These are phyloP conservation scores for Melieria crassipennis DNA, from an alignment of 2,888 invertebrate genomes.

Conservation along the genomic window DNA sequence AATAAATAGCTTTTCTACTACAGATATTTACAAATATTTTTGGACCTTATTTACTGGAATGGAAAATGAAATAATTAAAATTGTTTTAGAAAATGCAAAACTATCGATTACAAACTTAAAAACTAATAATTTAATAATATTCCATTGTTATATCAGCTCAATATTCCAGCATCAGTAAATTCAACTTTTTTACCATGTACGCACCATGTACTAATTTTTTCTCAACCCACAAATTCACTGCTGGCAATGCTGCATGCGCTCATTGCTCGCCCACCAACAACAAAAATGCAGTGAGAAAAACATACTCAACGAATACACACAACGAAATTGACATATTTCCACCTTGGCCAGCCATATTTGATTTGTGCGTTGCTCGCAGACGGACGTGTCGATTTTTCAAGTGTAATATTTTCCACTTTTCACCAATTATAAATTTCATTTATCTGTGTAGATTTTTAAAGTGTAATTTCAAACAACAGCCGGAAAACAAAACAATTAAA, in stretches of 20 bases:
- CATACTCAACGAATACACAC: slow-evolving; percentile 27
- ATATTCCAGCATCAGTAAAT: too few species aligned
- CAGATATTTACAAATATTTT: too few species aligned
- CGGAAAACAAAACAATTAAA: slow-evolving; percentile 31
- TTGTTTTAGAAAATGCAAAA: too few species aligned
- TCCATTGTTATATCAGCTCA: too few species aligned
- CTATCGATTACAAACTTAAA: too few species aligned
- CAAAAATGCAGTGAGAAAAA: slow-evolving; percentile 44
- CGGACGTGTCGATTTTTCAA: slow-evolving; percentile 45
- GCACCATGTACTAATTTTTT: not conserved
- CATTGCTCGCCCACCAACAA: not conserved
- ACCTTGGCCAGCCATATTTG: slow-evolving; percentile 41
- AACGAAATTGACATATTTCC: slow-evolving; percentile 29
- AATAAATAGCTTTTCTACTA: too few species aligned
- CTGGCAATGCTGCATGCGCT: slow-evolving; percentile 30
- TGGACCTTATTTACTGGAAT: too few species aligned
- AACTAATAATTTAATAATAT: too few species aligned
- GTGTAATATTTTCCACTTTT: slow-evolving; percentile 34
- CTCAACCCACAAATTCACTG: not conserved
- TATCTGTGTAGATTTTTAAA: slow-evolving; percentile 15
- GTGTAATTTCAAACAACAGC: slow-evolving; percentile 23
- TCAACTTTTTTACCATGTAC: slow-evolving; percentile 16
- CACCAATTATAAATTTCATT: slow-evolving; percentile 13
- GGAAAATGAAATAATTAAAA: too few species aligned
- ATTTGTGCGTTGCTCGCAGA: slow-evolving; percentile 31